Evolutionary conservation across 2,113 vertebrate genomes (phyloP).

Genomic region (Lasiurus cinereus): DNA sequence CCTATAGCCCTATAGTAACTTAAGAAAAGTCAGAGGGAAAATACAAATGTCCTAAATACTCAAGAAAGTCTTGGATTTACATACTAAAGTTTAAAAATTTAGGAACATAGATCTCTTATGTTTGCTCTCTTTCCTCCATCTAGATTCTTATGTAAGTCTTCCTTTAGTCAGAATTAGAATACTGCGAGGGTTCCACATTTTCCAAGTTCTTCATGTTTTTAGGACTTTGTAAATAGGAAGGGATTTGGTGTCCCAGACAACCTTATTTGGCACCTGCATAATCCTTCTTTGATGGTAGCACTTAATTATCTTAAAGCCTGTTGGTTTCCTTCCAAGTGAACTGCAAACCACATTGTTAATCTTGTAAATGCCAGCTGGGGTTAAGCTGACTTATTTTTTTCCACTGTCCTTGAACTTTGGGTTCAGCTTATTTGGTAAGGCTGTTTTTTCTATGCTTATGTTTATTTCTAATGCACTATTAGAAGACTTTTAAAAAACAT

Average conservation of each 20-base stretch:
- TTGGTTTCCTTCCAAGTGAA: constrained; percentile 56
- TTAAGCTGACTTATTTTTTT: constrained; percentile 65
- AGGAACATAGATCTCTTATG: background rate
- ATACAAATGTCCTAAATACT: background rate
- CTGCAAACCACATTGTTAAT: constrained; percentile 62
- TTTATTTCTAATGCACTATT: constrained; percentile 47
- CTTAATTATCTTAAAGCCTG: constrained; percentile 65
- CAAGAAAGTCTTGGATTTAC: background rate
- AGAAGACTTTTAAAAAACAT: background rate
- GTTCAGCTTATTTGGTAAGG: constrained; percentile 67
- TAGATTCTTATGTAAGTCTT: background rate
- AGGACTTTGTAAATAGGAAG: background rate
- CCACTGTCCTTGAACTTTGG: constrained; percentile 60
- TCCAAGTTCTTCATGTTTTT: constrained; percentile 35
- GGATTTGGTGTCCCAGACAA: constrained; percentile 40
- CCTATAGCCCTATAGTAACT: background rate
- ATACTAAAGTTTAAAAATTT: background rate
- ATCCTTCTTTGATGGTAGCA: constrained; percentile 53
- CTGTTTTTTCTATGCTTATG: constrained; percentile 33
- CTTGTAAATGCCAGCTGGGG: constrained; percentile 69
- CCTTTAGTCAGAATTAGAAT: background rate
- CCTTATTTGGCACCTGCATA: background rate
- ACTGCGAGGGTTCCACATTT: background rate
- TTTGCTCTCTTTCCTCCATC: background rate
- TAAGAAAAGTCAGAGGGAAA: background rate